Conservation (phyloP, 1,140 invertebrate species). For the Ylistrum balloti region DNA sequence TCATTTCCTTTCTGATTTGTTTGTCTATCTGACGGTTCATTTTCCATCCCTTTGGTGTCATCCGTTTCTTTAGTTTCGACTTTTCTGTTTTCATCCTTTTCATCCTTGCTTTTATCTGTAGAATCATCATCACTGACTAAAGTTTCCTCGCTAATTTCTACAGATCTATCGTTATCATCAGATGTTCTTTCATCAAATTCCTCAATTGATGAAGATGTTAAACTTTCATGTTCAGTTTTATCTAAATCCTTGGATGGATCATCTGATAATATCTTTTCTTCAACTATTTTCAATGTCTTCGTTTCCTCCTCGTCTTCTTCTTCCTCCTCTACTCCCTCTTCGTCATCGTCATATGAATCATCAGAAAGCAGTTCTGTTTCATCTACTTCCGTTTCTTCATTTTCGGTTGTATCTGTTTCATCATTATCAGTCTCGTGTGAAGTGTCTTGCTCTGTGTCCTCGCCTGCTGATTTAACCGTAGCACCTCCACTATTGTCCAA, state of each 20-base stretch:
- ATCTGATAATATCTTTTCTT: background rate
- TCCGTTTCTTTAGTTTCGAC: constrained; percentile 64
- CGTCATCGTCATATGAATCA: constrained; percentile 77
- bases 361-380: constrained; percentile 51
- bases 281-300: constrained; percentile 85
- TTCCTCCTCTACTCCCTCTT: constrained; percentile 88
- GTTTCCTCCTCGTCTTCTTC: constrained; percentile 88
- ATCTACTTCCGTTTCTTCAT: constrained; percentile 43
- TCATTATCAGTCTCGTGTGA: background rate
- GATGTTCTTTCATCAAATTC: constrained; percentile 74
- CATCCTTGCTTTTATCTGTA: background rate
- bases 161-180: constrained; percentile 85
- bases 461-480: too few species aligned
- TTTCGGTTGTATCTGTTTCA: background rate
- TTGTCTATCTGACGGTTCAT: background rate
- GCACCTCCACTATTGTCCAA: too few species aligned
- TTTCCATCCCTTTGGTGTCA: constrained; percentile 83
- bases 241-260: background rate
- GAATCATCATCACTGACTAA: background rate
- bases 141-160: constrained; percentile 84
- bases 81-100: background rate
- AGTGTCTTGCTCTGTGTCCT: background rate
- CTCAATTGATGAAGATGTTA: background rate
- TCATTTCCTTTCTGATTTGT: too few species aligned
- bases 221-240: background rate